Evolutionary conservation across 2,797 vertebrate species (phyloP), one percentile per base, ranked within the genome.

Genomic region (Poeciliopsis presidionis): DNA sequence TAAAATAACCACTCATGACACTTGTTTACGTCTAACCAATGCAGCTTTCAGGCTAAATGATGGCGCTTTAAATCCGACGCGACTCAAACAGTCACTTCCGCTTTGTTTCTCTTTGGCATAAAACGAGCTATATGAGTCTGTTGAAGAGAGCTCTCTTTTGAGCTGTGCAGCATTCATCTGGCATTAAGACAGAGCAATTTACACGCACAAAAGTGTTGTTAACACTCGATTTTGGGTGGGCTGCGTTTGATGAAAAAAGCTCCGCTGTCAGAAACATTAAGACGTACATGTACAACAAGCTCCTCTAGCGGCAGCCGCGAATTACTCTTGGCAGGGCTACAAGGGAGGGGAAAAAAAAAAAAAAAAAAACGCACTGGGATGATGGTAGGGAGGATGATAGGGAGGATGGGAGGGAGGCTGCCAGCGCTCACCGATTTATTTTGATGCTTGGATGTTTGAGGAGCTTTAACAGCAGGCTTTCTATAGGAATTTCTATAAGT

Each of bases 401-500:
- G 36, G 4, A 65, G 75, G 80, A 28, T 75, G 76, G 74, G 45
- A 65, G 71, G 67, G 41, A 43, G 22, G 39, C 41, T 70, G 67
- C 67, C 41, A 51, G 71, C 69, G 72, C 73, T 85, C 75, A 59
- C 12, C 77, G 75, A 90, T 79, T 77, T 78, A 55, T 84, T 77
- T 86, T 81, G 72, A 83, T 83, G 75, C 76, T 39, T 67, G 33
- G 61, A 74, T 78, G 70, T 73, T 55, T 65, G 71, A 51, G 74
- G 49, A 5, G 45, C 74, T 59, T 28, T 77, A 74, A 82, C 78
- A 85, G 82, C 79, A 85, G 82, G 77, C 75, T 84, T 81, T 72
- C 87, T 87, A 92, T 92, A 81, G 81, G 73, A 89, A 86, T 86
- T 76, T 76, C 75, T 87, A 74, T 85, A 86, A 88, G 77, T 87